These are phyloP conservation scores for Leuctra nigra DNA, from an alignment of 2,888 invertebrate species.

Conservation along the genomic window DNA sequence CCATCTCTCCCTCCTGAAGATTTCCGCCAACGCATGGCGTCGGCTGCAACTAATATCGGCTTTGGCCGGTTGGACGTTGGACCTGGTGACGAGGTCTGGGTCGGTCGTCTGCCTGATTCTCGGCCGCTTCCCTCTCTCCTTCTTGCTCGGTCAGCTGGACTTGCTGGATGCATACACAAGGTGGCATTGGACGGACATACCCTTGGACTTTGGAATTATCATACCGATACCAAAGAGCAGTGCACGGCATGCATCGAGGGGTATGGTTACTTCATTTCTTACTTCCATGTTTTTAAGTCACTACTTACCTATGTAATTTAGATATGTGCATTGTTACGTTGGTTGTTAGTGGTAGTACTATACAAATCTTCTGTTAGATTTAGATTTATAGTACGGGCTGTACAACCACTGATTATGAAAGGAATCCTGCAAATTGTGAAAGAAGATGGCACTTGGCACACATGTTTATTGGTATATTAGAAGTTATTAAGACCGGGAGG, in stretches of 20 bases:
- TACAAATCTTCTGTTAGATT: no score
- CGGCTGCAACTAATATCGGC: slow-evolving; percentile 45
- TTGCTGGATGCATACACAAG: slow-evolving; percentile 76
- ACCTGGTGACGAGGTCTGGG: slow-evolving; percentile 44
- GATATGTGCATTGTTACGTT: no score
- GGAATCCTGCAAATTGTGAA: no score
- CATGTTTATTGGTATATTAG: no score
- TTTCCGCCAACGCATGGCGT: slow-evolving; percentile 36
- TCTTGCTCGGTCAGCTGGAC: slow-evolving; percentile 41
- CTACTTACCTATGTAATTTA: no score
- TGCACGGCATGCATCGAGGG: slow-evolving; percentile 75
- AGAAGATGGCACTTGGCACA: no score
- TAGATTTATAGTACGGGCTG: no score
- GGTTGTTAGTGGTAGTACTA: no score
- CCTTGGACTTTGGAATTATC: slow-evolving; percentile 86
- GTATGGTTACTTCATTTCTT: slow-evolving; percentile 38
- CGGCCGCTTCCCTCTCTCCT: slow-evolving; percentile 18
- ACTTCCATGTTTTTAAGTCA: no score
- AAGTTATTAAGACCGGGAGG: no score
- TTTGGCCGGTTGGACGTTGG: slow-evolving; percentile 53
- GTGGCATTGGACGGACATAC: slow-evolving; percentile 67
- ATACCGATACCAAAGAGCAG: slow-evolving; percentile 54
- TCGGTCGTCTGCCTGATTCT: slow-evolving; percentile 44
- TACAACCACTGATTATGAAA: no score
- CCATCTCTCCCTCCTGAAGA: slow-evolving; percentile 45